Conservation (phyloP, 1,140 invertebrate genomes). For the Macrobrachium rosenbergii region DNA sequence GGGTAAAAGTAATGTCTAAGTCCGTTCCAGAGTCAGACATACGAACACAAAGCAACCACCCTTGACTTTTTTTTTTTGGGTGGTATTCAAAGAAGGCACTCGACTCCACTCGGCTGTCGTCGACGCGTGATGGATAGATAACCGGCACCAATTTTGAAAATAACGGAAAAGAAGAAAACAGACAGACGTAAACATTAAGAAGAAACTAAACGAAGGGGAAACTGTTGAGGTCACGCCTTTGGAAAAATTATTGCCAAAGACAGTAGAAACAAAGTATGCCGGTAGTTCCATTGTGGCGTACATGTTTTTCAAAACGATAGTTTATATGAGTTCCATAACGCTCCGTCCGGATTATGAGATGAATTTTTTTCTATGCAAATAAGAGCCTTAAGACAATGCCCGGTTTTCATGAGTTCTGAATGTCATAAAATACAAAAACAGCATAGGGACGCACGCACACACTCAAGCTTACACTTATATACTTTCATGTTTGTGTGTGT, state of each 20-base stretch:
- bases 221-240: too few species aligned
- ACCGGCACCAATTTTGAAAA: conserved; percentile 49
- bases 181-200: conserved; percentile 33
- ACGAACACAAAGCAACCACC: background rate
- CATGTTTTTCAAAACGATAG: background rate
- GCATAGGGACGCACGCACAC: too few species aligned
- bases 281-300: background rate
- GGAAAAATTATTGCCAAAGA: background rate
- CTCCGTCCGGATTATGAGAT: too few species aligned
- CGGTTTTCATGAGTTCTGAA: too few species aligned
- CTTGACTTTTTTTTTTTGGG: conserved; percentile 26
- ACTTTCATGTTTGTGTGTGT: too few species aligned
- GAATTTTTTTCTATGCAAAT: too few species aligned
- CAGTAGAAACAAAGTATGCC: background rate
- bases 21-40: background rate
- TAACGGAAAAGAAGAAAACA: conserved; percentile 38
- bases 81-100: conserved; percentile 39
- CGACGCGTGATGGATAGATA: conserved; percentile 41
- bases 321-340: too few species aligned
- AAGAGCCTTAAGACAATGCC: too few species aligned
- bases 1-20: background rate
- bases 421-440: too few species aligned
- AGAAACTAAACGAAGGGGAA: background rate
- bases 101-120: conserved; percentile 44
- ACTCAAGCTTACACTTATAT: too few species aligned